Evolutionary conservation across 2,113 vertebrate species (phyloP).

Genomic region (Cynopterus brachyotis): DNA sequence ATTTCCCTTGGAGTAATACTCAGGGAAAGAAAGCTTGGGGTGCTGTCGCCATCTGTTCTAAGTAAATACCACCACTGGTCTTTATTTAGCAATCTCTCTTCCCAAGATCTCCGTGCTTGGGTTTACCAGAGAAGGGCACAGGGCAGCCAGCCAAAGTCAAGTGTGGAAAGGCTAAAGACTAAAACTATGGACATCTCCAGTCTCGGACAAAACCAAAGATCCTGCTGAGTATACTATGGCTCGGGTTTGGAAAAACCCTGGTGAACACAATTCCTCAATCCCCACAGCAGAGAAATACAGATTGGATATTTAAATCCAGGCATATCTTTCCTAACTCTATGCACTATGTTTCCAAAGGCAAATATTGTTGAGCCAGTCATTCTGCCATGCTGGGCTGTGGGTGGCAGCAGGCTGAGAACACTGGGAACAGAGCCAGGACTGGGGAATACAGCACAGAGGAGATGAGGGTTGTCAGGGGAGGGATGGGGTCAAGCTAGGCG

Average conservation of each 20-base stretch:
- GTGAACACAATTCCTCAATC: not conserved
- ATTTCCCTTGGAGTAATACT: slow-evolving; percentile 52
- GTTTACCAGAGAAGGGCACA: not conserved
- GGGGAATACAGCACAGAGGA: not conserved
- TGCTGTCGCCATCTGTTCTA: slow-evolving; percentile 65
- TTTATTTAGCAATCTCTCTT: slow-evolving; percentile 59
- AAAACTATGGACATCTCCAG: not conserved
- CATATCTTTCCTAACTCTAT: not conserved
- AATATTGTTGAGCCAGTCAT: slow-evolving; percentile 4
- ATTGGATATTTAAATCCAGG: slow-evolving; percentile 52
- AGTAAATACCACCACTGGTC: slow-evolving; percentile 59
- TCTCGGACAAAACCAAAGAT: not conserved
- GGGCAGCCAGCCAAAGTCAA: not conserved
- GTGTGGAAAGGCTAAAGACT: not conserved
- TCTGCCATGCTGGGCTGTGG: not conserved
- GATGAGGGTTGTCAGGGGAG: not conserved
- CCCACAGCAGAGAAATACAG: not conserved
- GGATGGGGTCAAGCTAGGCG: not conserved
- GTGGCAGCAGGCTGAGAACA: not conserved
- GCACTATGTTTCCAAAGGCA: slow-evolving; percentile 43
- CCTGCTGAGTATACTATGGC: not conserved
- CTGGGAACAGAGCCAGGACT: not conserved
- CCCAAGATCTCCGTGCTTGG: not conserved
- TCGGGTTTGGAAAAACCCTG: not conserved
- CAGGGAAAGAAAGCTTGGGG: slow-evolving; percentile 39